These are phyloP conservation scores for Euclidia mi DNA, from an alignment of 2,888 invertebrate species.

Conservation along the genomic window DNA sequence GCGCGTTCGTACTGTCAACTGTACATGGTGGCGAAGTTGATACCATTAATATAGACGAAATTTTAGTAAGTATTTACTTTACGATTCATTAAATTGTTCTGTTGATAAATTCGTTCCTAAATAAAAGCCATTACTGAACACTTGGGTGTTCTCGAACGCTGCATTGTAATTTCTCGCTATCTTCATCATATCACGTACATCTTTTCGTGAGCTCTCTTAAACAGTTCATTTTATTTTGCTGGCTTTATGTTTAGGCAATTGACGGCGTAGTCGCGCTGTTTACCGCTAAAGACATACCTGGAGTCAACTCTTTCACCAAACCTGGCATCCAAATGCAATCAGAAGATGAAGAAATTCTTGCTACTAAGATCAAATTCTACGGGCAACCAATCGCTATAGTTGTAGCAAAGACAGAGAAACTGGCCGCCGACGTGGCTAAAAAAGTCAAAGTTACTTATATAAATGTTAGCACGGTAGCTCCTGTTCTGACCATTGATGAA, in stretches of 20 bases:
- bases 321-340: constrained; percentile 73
- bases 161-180: too few relatives aligned
- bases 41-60: constrained; percentile 89
- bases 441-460: constrained; percentile 90
- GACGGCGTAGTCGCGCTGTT: constrained; percentile 92
- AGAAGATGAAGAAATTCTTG: constrained; percentile 87
- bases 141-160: too few relatives aligned
- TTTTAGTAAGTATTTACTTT: constrained; percentile 92
- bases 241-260: constrained; percentile 88
- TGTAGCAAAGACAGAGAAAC: constrained; percentile 88
- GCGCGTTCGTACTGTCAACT: constrained; percentile 91
- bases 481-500: constrained; percentile 77
- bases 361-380: constrained; percentile 89
- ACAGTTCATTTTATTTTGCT: too few relatives aligned
- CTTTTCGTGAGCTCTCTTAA: too few relatives aligned
- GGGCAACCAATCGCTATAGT: constrained; percentile 93
- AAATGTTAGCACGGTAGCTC: constrained; percentile 66
- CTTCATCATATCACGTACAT: too few relatives aligned
- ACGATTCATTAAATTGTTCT: too few relatives aligned
- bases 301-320: constrained; percentile 89
- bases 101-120: too few relatives aligned
- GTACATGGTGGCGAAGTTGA: constrained; percentile 89
- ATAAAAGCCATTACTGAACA: too few relatives aligned
- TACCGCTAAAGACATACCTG: constrained; percentile 92
- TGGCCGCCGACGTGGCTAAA: constrained; percentile 89